Evolutionary conservation across 2,888 invertebrate species (phyloP), one percentile per base, ranked within the genome.

Genomic region (Acrobasis repandana): DNA sequence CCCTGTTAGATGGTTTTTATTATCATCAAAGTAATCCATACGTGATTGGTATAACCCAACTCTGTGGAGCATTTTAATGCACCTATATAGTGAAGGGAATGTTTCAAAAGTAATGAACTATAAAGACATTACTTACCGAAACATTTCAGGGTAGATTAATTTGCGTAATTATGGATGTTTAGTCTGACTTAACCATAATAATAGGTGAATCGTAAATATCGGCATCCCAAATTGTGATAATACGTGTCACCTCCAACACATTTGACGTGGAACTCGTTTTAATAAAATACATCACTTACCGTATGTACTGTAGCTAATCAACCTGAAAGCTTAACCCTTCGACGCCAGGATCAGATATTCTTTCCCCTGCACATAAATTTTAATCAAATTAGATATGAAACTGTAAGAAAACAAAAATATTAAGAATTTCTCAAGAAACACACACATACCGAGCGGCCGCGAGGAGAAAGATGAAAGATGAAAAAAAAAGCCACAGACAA

Each of bases 191-290:
- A 43, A 14, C 5, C 43, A 43, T 43, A n/a, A 43, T 43, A 43
- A 43, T 43, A 10, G 43, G n/a, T 10, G n/a, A 43, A 14, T 43
- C n/a, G 0, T n/a, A 10, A 43, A 28, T 59, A 79, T 79, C 80
- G 76, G 79, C 78, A 83, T 81, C 76, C 78, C 75, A 74, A 79
- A 82, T 84, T 84, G 80, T 83, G 86, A 83, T 90, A 89, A 89
- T 91, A 92, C 92, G 92, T 92, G 92, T 92, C 92, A 92, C 90
- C 90, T 90, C 86, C 85, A 90, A 86, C 89, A 87, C 88, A 88
- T 90, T 91, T 92, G 92, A 92, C 92, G 92, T 92, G 91, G 91
- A 90, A 90, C 86, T 80, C 75, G 84, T 82, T 78, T 74, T 71
- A 71, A 75, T 72, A 82, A 79, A 84, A 82, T 84, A 76, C 74